These are phyloP conservation scores for Polyploca ridens DNA, from an alignment of 2,888 invertebrate genomes.

Conservation along the genomic window DNA sequence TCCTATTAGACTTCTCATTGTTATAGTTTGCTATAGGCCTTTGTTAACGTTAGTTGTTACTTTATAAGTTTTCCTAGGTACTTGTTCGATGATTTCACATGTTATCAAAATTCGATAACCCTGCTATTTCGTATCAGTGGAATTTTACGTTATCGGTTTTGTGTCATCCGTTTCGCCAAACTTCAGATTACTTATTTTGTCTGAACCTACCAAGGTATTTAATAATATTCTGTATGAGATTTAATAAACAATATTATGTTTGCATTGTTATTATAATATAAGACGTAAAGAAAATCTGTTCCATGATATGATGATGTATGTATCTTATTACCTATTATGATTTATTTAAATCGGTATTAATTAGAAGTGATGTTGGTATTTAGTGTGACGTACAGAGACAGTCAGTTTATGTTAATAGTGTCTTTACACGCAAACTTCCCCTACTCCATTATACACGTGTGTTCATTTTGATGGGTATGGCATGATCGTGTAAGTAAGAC, in stretches of 20 bases:
- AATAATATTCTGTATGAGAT: too few relatives aligned
- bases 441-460: neutral
- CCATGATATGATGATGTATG: too few relatives aligned
- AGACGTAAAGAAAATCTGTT: too few relatives aligned
- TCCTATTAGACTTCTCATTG: too few relatives aligned
- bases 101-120: slow-evolving; percentile 26
- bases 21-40: neutral
- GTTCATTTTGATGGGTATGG: neutral
- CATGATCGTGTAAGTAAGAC: neutral
- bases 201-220: too few relatives aligned
- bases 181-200: too few relatives aligned
- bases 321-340: too few relatives aligned
- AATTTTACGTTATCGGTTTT: slow-evolving; percentile 10
- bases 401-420: neutral
- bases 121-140: slow-evolving; percentile 15
- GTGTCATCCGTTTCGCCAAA: neutral
- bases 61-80: neutral
- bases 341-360: too few relatives aligned
- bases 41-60: neutral
- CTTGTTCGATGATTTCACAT: slow-evolving; percentile 13
- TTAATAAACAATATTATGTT: too few relatives aligned
- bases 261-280: too few relatives aligned
- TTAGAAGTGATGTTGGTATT: too few relatives aligned
- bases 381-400: too few relatives aligned
- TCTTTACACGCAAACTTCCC: neutral